A percentile compares a stretch with the other conserved stretches of the same genome.
Conservation (phyloP, 37 sponge, comb jelly and placozoan genomes). For the Ianthella basta region DNA sequence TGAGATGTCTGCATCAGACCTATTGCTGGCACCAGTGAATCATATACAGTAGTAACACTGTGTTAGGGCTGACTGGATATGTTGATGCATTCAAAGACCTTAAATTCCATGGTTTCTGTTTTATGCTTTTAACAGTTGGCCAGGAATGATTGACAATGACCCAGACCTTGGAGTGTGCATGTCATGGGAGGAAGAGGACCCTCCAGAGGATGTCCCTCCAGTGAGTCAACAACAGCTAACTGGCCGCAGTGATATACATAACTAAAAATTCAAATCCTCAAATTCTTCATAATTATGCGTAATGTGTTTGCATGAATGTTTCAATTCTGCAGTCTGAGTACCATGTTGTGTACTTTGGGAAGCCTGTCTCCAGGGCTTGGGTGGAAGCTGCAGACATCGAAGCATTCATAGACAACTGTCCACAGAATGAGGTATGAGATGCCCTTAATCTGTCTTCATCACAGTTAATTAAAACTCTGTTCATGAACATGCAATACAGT, state of each 20-base stretch:
- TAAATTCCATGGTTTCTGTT: too few species aligned
- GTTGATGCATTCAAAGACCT: too few species aligned
- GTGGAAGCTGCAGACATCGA: constrained; percentile 13
- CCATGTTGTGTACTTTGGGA: constrained; percentile 79
- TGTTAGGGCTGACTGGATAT: too few species aligned
- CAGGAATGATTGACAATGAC: constrained; percentile 80
- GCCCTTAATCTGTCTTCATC: too few species aligned
- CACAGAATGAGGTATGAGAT: too few species aligned
- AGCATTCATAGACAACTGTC: constrained; percentile 30
- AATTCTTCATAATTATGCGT: neutral
- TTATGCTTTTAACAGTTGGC: constrained; percentile 66
- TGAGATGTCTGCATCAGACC: too few species aligned
- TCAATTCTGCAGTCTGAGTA: constrained; percentile 47
- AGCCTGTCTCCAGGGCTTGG: constrained; percentile 71
- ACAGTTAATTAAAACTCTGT: too few species aligned
- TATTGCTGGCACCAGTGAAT: too few species aligned
- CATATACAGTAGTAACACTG: too few species aligned
- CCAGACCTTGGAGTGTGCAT: constrained; percentile 48
- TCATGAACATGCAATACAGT: too few species aligned
- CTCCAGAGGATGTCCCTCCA: constrained; percentile 52
- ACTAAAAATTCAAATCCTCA: neutral
- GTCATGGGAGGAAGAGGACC: constrained; percentile 74
- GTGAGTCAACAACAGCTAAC: neutral
- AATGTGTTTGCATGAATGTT: neutral
- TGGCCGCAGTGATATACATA: neutral